These are phyloP conservation scores for Hydropotes inermis DNA, from an alignment of 2,113 vertebrate genomes.

Conservation along the genomic window DNA sequence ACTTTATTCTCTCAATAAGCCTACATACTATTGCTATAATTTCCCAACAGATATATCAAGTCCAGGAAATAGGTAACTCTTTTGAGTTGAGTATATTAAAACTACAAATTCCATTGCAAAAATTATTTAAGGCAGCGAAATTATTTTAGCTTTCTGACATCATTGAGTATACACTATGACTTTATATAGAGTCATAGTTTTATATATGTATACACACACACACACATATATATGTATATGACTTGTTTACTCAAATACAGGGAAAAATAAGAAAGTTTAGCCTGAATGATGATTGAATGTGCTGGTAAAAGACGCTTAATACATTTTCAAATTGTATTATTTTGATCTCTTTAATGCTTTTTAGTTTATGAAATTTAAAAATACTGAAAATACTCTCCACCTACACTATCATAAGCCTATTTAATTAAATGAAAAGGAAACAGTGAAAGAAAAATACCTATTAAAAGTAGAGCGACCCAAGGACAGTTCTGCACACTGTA, in stretches of 20 bases:
- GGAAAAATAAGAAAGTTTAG: neutral
- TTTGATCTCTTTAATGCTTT: neutral
- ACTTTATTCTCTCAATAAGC: neutral
- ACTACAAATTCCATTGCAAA: neutral
- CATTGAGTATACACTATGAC: neutral
- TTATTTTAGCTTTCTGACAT: neutral
- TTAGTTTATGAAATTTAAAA: neutral
- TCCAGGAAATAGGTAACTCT: neutral
- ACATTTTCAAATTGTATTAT: neutral
- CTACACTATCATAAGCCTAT: neutral
- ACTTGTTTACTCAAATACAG: neutral
- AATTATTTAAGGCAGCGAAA: neutral
- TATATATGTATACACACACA: neutral
- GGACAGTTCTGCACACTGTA: neutral
- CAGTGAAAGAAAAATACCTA: neutral
- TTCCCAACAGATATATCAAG: neutral
- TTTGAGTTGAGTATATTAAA: neutral
- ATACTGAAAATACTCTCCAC: neutral
- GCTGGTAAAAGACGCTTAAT: neutral
- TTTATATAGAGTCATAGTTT: neutral
- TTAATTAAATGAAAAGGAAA: constrained; percentile 14
- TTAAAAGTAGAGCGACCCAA: neutral
- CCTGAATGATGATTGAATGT: neutral
- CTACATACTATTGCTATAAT: neutral
- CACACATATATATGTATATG: neutral